A percentile compares a stretch with the other conserved stretches of the same genome.
Conservation (phyloP, 1,140 invertebrate genomes). For the Cotesia vestalis region DNA sequence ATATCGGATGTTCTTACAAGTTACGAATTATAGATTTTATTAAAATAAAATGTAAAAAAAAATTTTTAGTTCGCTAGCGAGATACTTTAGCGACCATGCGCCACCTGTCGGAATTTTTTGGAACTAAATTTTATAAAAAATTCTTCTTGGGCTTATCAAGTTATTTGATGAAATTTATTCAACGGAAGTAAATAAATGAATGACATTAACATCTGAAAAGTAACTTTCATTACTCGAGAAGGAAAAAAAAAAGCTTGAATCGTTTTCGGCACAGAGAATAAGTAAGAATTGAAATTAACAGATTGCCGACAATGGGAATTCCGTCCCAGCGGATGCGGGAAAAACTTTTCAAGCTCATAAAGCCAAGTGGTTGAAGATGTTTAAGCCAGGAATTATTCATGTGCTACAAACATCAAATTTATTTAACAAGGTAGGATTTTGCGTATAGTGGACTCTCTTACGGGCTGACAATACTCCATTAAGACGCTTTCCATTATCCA, state of each 20-base stretch:
- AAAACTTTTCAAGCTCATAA: slow-evolving; percentile 15
- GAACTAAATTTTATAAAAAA: too few species aligned
- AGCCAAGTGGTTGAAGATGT: not conserved
- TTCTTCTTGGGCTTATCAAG: too few species aligned
- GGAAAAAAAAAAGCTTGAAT: not conserved
- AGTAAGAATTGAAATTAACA: not conserved
- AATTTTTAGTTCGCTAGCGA: too few species aligned
- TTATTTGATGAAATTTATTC: slow-evolving; percentile 1
- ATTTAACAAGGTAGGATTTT: too few species aligned
- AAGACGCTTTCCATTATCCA: not conserved
- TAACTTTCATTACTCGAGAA: not conserved
- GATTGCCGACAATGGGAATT: not conserved
- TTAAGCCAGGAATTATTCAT: slow-evolving; percentile 9
- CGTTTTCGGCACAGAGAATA: not conserved
- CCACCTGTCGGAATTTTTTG: too few species aligned
- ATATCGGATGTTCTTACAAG: not conserved
- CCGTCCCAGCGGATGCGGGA: not conserved
- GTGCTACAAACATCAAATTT: not conserved
- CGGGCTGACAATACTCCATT: slow-evolving; percentile 3
- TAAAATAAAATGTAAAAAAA: too few species aligned
- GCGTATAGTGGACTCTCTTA: not conserved
- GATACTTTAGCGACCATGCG: too few species aligned
- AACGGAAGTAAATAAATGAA: not conserved
- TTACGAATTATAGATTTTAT: not conserved
- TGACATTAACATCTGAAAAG: not conserved